These are phyloP conservation scores for Drosophila macrothrix DNA, from an alignment of 2,888 invertebrate species.

Conservation along the genomic window DNA sequence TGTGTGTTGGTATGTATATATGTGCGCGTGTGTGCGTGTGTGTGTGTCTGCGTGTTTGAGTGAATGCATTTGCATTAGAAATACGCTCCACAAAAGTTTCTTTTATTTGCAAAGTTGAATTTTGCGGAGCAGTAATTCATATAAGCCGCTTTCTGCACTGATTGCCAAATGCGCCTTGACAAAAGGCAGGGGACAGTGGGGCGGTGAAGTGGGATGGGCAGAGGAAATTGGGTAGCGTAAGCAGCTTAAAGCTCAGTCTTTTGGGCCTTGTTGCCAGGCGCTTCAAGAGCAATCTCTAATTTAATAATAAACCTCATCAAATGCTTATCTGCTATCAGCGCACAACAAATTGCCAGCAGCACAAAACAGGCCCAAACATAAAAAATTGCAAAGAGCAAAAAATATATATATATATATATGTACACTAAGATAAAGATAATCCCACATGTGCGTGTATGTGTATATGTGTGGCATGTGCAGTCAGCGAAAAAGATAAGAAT, in stretches of 20 bases:
- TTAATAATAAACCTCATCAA: conserved; percentile 78
- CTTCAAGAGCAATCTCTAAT: conserved; percentile 54
- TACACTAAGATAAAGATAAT: conserved; percentile 56
- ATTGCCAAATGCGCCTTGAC: conserved; percentile 40
- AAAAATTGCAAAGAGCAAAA: conserved; percentile 25
- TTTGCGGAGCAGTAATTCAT: conserved; percentile 15
- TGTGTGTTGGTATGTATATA: background rate
- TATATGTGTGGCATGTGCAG: conserved; percentile 25
- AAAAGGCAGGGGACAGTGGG: background rate
- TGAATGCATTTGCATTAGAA: conserved; percentile 30
- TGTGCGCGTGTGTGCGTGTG: background rate
- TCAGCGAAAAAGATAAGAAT: background rate
- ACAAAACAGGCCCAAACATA: conserved; percentile 40
- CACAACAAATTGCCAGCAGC: conserved; percentile 71
- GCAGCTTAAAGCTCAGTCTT: conserved; percentile 58
- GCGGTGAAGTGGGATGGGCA: background rate
- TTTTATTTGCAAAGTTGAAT: conserved; percentile 23
- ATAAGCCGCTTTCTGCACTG: conserved; percentile 57
- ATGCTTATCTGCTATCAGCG: conserved; percentile 78
- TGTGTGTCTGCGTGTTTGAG: background rate
- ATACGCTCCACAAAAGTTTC: conserved; percentile 14
- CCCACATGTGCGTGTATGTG: conserved; percentile 42
- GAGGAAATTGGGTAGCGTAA: conserved; percentile 50
- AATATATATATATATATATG: background rate
- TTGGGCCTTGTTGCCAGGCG: conserved; percentile 26